Conservation (phyloP, 35 echinoderm and acorn worm species). For the Heliocidaris tuberculata region DNA sequence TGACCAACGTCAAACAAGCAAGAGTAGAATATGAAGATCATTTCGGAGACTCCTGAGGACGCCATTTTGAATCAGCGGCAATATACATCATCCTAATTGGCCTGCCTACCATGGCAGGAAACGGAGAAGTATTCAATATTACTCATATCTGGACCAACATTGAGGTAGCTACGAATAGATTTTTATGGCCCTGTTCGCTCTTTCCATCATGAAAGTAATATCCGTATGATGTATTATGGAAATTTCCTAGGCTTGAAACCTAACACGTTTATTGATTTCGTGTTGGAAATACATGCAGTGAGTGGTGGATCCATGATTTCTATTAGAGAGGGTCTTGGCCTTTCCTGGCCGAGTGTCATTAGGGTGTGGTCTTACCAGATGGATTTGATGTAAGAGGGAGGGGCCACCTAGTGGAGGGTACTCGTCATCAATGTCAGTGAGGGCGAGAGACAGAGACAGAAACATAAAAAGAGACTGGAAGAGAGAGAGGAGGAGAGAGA, state of each 20-base stretch:
- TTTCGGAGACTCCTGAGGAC: background rate
- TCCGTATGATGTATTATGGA: background rate
- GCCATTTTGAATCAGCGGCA: constrained; percentile 8
- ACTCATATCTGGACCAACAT: background rate
- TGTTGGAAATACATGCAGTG: background rate
- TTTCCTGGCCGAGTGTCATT: too few species aligned
- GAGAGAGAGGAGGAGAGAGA: too few species aligned
- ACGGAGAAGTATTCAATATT: background rate
- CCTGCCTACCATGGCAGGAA: background rate
- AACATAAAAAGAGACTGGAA: too few species aligned
- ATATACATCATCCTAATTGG: constrained; percentile 12
- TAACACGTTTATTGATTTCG: background rate
- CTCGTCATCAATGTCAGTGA: too few species aligned
- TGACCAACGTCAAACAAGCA: background rate
- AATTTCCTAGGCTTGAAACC: background rate
- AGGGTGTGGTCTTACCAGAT: too few species aligned
- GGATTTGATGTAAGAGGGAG: too few species aligned
- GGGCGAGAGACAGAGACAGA: too few species aligned
- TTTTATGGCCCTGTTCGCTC: background rate
- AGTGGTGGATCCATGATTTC: background rate
- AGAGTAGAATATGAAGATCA: background rate
- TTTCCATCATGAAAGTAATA: background rate
- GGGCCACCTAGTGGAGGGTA: too few species aligned
- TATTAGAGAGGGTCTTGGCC: too few species aligned
- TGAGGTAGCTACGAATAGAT: background rate